Evolutionary conservation across 1,140 invertebrate genomes (phyloP).

Genomic region (Brachionus manjavacas): DNA sequence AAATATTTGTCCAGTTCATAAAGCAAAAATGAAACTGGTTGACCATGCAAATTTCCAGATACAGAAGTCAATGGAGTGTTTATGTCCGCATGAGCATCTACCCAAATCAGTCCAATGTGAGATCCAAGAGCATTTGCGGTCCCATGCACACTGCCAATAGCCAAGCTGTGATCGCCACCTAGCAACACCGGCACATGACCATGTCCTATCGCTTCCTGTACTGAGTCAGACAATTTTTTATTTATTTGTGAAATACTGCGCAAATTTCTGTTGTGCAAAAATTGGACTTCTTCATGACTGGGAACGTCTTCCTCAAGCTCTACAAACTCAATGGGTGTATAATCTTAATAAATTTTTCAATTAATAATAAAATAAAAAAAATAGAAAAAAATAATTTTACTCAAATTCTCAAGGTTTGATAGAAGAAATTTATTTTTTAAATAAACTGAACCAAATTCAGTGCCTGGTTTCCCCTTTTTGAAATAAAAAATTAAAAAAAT

Average conservation of each 20-base stretch:
- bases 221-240: conserved; percentile 13
- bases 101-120: conserved; percentile 76
- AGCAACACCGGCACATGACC: conserved; percentile 48
- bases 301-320: not conserved
- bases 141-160: conserved; percentile 57
- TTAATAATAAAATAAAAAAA: not conserved
- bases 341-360: not conserved
- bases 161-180: conserved; percentile 80
- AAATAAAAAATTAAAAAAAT: not conserved
- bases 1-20: conserved; percentile 71
- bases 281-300: not conserved
- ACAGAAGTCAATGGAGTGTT: conserved; percentile 76
- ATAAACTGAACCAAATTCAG: not conserved
- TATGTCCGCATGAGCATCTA: conserved; percentile 89
- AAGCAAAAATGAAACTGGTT: conserved; percentile 77
- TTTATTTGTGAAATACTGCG: not conserved
- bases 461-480: conserved; percentile 9
- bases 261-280: conserved; percentile 6
- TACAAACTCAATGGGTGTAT: not conserved
- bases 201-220: not conserved
- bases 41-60: conserved; percentile 82
- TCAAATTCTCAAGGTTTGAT: conserved; percentile 21
- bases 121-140: conserved; percentile 2
- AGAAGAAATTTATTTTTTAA: conserved; percentile 32
- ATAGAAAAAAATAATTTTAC: not conserved